Conservation (phyloP, 2,888 invertebrate species). For the Scaptomyza caliginosa region DNA sequence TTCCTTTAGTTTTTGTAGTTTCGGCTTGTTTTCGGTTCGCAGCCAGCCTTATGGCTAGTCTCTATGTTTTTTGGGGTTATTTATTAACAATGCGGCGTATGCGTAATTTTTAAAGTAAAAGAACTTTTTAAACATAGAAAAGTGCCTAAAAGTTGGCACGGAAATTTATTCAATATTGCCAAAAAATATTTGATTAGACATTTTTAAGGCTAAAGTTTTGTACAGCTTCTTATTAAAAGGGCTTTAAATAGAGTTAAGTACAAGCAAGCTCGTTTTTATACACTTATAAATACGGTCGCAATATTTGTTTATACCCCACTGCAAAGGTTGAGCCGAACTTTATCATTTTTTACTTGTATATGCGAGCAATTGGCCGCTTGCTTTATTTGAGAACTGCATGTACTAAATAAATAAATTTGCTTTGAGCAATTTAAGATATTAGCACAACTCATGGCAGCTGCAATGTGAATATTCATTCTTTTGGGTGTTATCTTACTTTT, state of each 20-base stretch:
- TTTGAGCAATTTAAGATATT: conserved; percentile 11
- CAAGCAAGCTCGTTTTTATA: not conserved
- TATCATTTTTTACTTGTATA: not conserved
- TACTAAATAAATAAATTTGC: conserved; percentile 23
- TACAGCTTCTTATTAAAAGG: not conserved
- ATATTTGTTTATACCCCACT: not conserved
- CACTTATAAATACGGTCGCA: not conserved
- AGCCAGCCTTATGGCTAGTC: conserved; percentile 26
- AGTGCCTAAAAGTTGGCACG: not conserved
- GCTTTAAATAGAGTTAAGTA: not conserved
- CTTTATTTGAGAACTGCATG: conserved; percentile 13
- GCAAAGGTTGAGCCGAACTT: not conserved
- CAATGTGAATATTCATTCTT: conserved; percentile 9
- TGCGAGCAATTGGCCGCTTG: conserved; percentile 1
- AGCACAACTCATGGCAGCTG: conserved; percentile 16
- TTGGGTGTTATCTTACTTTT: conserved; percentile 56
- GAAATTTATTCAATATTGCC: conserved; percentile 6
- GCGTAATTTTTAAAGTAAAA: conserved; percentile 38
- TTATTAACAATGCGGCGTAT: conserved; percentile 56
- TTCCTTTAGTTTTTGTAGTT: conserved; percentile 7
- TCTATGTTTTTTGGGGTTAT: conserved; percentile 58
- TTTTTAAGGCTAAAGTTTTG: not conserved
- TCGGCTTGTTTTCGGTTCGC: conserved; percentile 12
- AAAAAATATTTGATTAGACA: not conserved
- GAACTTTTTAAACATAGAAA: conserved; percentile 3